Percentiles rank a stretch among this genome's conserved stretches.
phyloP scores from a whole-genome alignment of 2,113 vertebrate genomes.

The Saccopteryx leptura region DNA sequence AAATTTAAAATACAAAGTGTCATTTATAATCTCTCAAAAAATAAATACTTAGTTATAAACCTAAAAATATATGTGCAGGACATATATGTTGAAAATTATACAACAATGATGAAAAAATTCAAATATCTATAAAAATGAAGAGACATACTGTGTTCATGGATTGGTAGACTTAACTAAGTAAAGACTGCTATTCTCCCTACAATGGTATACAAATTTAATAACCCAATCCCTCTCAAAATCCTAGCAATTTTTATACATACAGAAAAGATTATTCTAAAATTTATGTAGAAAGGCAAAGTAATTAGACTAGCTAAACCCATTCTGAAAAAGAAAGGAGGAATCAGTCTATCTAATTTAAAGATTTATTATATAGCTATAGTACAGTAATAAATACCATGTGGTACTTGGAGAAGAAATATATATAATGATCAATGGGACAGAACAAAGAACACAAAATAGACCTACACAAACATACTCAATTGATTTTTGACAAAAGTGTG shows the following conservation, averaged over 20 bases:
- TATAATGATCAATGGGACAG: not conserved
- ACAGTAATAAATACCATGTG: not conserved
- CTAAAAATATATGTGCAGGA: not conserved
- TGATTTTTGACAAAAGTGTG: not conserved
- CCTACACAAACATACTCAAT: not conserved
- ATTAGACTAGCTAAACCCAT: constrained; percentile 15
- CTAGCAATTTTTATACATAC: not conserved
- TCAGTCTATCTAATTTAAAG: not conserved
- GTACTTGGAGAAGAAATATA: not conserved
- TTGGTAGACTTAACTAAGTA: not conserved
- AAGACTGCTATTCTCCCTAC: not conserved
- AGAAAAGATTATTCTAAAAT: not conserved
- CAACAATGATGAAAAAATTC: not conserved
- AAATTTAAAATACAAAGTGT: constrained; percentile 33
- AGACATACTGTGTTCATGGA: not conserved
- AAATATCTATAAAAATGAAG: constrained; percentile 17
- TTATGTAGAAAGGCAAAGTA: constrained; percentile 38
- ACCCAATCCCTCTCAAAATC: constrained; percentile 34
- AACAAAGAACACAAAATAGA: not conserved
- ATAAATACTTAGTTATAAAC: not conserved
- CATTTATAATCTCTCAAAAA: constrained; percentile 42
- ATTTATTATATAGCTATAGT: not conserved
- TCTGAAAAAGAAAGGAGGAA: not conserved
- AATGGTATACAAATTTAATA: not conserved
- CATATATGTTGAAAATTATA: not conserved